Base-by-base conservation (phyloP, 2,797 vertebrate species). In the Centroberyx gerrardi region DNA sequence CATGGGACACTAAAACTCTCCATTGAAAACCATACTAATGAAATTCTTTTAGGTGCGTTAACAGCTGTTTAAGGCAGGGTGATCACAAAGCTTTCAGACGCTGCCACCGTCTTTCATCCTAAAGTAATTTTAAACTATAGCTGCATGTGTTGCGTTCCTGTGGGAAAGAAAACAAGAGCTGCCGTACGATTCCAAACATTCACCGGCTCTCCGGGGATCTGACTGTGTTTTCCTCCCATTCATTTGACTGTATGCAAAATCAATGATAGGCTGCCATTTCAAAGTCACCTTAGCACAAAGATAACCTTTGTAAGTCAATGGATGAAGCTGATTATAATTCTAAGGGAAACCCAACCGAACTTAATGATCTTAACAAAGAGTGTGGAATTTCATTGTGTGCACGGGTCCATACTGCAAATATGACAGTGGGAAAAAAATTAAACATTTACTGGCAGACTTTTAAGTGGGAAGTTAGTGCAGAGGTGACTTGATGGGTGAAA, bases 131-230 rank as follows among this genome's bases (percentile, higher is more conserved):
- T 33, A 62, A 52, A 51, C 68, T 27, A 22, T 22, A 28, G 59
- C 63, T 56, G 76, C 38, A 66, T 68, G 22, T 84, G 74, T 79
- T 54, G 40, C 0, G 4, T 53, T 51, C 68, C 66, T 10, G 3
- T 67, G 80, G 77, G 85, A 72, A 44, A 62, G 17, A 56, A 48
- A 76, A 79, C 59, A 76, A 75, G 42, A 65, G 68, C 63, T 27
- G 36, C 27, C 17, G 13, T 65, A 62, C 36, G 18, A 67, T 71
- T 44, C 12, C 72, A 82, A 82, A 75, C 69, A 63, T 48, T 55
- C 61, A 17, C 27, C 28, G 1, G 17, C 22, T 85, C 73, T 71
- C 73, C 14, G 5, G 67, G 73, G 78, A 82, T 15, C 8, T 27
- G 59, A 49, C 44, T 42, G 9, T 72, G 59, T 79, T 80, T 85